Evolutionary conservation across 2,888 invertebrate genomes (phyloP).

Genomic region (Folsomia manolachei): DNA sequence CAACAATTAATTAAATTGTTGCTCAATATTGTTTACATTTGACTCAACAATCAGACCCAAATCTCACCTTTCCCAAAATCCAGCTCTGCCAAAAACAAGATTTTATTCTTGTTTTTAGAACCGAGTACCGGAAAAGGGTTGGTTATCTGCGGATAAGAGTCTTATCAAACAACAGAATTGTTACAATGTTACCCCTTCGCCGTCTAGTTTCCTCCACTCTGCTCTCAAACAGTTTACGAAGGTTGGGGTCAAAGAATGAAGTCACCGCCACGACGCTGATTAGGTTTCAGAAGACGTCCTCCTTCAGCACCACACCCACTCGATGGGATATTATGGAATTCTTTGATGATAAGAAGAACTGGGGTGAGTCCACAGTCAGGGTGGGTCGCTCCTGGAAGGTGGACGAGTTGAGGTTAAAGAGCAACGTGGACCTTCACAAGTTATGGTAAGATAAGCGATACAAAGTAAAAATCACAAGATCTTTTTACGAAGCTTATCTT

Average conservation of each 20-base stretch:
- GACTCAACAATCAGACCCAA: too few species aligned
- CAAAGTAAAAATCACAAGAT: slow-evolving; percentile 10
- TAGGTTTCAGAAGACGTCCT: too few species aligned
- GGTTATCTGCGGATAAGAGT: too few species aligned
- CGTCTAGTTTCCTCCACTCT: background rate
- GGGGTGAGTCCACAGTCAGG: slow-evolving; percentile 71
- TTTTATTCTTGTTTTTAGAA: too few species aligned
- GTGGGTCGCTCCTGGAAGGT: slow-evolving; percentile 81
- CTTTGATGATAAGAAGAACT: slow-evolving; percentile 81
- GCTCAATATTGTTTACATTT: too few species aligned
- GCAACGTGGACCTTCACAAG: slow-evolving; percentile 92
- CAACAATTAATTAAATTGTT: too few species aligned
- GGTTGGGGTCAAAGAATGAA: background rate
- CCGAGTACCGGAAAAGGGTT: too few species aligned
- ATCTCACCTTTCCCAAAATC: too few species aligned
- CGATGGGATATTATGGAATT: slow-evolving; percentile 72
- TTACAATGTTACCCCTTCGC: background rate
- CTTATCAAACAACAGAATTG: too few species aligned
- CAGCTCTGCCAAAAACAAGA: too few species aligned
- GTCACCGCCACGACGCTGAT: too few species aligned
- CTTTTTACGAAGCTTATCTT: slow-evolving; percentile 23
- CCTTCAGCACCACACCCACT: background rate
- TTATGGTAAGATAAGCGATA: slow-evolving; percentile 68
- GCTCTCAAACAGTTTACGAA: background rate
- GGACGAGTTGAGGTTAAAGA: slow-evolving; percentile 91